phyloP scores from a whole-genome alignment of 2,797 vertebrate species.

The Botia almorhae region DNA sequence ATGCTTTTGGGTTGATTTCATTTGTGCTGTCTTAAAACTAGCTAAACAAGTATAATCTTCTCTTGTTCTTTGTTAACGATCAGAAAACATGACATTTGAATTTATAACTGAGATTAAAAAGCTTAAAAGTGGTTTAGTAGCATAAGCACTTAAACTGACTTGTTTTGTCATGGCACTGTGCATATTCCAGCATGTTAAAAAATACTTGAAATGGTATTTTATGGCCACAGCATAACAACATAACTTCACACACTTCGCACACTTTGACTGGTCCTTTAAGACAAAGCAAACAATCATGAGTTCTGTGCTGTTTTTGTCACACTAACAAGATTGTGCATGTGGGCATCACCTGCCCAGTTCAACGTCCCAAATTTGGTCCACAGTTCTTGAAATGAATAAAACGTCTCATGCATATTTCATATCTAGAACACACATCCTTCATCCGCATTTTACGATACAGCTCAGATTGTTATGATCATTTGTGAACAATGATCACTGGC shows the following conservation, averaged over 20 bases:
- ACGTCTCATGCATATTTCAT: conserved; percentile 9
- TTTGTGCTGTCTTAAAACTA: background rate
- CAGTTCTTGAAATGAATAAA: background rate
- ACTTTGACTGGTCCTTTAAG: background rate
- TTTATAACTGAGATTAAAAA: background rate
- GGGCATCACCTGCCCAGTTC: background rate
- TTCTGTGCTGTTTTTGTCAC: conserved; percentile 24
- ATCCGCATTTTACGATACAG: background rate
- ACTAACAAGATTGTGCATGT: conserved; percentile 1
- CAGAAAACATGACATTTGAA: background rate
- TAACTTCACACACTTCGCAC: background rate
- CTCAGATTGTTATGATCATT: conserved; percentile 1
- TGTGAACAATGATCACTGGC: background rate
- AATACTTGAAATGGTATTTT: conserved; percentile 12
- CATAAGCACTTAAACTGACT: background rate
- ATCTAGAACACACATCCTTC: background rate
- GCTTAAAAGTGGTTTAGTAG: background rate
- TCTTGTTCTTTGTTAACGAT: no score
- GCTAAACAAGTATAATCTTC: background rate
- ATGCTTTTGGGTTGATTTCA: background rate
- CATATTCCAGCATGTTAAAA: background rate
- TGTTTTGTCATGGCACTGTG: background rate
- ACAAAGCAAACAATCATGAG: background rate
- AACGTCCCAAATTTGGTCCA: conserved; percentile 35
- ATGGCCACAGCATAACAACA: background rate